These are phyloP conservation scores for Heliconius eleuchia DNA, from an alignment of 1,140 invertebrate genomes.

Conservation along the genomic window DNA sequence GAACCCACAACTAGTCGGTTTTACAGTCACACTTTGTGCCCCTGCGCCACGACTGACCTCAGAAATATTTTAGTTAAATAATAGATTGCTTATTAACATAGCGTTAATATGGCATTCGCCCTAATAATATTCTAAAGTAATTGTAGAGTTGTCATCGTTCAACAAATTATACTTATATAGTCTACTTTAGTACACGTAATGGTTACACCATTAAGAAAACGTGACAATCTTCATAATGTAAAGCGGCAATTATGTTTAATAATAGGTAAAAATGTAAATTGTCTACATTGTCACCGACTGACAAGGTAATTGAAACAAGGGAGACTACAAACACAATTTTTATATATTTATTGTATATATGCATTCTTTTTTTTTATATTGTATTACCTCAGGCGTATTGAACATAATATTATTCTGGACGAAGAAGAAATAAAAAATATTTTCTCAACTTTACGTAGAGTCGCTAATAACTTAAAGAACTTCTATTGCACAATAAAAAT, in stretches of 20 bases:
- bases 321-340: neutral
- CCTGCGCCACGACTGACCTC: no score
- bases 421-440: neutral
- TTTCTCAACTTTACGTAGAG: neutral
- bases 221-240: neutral
- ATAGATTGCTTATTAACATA: no score
- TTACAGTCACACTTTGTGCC: no score
- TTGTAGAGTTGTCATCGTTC: neutral
- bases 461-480: neutral
- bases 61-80: no score
- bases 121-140: neutral
- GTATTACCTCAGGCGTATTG: neutral
- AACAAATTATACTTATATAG: neutral
- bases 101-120: neutral
- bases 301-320: neutral
- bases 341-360: neutral
- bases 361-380: neutral
- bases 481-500: neutral
- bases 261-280: constrained; percentile 7
- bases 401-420: neutral
- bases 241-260: neutral
- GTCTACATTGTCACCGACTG: neutral
- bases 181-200: neutral
- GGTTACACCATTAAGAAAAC: neutral
- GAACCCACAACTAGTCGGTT: no score